Conservation (phyloP, 1,140 invertebrate species). For the Bacillus rossius region DNA sequence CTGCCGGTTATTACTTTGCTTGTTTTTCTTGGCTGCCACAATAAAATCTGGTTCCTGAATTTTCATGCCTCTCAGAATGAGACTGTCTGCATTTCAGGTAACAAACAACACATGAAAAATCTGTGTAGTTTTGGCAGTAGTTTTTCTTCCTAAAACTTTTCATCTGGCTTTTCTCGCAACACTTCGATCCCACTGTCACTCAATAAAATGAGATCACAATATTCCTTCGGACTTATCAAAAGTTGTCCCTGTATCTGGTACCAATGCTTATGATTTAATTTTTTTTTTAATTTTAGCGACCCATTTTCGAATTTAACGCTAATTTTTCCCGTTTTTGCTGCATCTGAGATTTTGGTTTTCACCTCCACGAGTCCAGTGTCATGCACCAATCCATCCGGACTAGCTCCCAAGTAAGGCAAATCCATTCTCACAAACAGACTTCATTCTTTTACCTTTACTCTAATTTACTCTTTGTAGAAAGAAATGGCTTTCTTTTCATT, state of each 20-base stretch:
- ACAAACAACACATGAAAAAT: conserved; percentile 32
- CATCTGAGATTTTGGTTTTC: not conserved
- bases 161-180: conserved; percentile 20
- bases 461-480: not conserved
- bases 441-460: not conserved
- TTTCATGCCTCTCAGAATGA: conserved; percentile 24
- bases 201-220: not conserved
- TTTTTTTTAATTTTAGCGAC: not conserved
- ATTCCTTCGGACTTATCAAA: not conserved
- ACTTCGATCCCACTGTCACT: conserved; percentile 8
- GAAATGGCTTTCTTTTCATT: not conserved
- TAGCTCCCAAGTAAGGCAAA: not conserved
- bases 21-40: not conserved
- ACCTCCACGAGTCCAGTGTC: not conserved
- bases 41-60: conserved; percentile 28
- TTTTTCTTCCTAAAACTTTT: conserved; percentile 23
- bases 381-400: not conserved
- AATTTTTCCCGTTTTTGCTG: not conserved
- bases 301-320: not conserved
- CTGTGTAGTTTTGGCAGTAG: conserved; percentile 20
- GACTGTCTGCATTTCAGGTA: conserved; percentile 36
- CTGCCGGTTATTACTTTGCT: too few species aligned
- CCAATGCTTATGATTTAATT: not conserved
- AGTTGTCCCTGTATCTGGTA: not conserved
- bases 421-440: not conserved